phyloP scores from a whole-genome alignment of 2,797 vertebrate genomes.

The Danio tinwini region DNA sequence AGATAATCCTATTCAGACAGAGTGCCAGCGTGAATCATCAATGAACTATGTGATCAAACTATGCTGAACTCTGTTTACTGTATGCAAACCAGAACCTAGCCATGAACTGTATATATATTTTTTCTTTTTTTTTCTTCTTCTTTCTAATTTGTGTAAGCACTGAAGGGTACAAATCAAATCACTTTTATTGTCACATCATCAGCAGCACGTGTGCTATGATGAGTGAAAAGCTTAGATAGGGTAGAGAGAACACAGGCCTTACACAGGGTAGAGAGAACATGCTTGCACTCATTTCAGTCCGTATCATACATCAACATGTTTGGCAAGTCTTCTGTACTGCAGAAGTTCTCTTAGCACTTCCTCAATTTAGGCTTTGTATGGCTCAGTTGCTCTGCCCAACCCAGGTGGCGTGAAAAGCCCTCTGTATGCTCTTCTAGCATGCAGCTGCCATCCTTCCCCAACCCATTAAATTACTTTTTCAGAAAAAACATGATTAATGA shows the following conservation, averaged over 20 bases:
- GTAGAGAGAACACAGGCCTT: too few species aligned
- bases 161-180: too few species aligned
- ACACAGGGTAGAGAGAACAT: too few species aligned
- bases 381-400: slow-evolving; percentile 38
- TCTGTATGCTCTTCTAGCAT: slow-evolving; percentile 47
- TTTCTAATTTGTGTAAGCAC: too few species aligned
- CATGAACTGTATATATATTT: slow-evolving; percentile 67
- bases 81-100: slow-evolving; percentile 53
- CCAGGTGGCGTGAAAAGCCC: slow-evolving; percentile 48
- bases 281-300: too few species aligned
- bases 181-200: too few species aligned
- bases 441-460: slow-evolving; percentile 48
- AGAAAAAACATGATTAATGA: slow-evolving; percentile 39
- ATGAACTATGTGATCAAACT: too few species aligned
- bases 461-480: slow-evolving; percentile 67
- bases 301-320: slow-evolving; percentile 22
- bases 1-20: too few species aligned
- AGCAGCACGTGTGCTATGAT: too few species aligned
- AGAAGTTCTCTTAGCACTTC: slow-evolving; percentile 55
- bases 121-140: slow-evolving; percentile 53
- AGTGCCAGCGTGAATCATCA: too few species aligned
- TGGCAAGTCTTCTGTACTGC: slow-evolving; percentile 49
- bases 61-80: too few species aligned
- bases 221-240: too few species aligned
- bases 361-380: slow-evolving; percentile 41